A percentile compares a stretch with the other conserved stretches of the same genome.
Evolutionary conservation across 2,797 vertebrate species (phyloP).

Genomic region (Siniperca obscura): DNA sequence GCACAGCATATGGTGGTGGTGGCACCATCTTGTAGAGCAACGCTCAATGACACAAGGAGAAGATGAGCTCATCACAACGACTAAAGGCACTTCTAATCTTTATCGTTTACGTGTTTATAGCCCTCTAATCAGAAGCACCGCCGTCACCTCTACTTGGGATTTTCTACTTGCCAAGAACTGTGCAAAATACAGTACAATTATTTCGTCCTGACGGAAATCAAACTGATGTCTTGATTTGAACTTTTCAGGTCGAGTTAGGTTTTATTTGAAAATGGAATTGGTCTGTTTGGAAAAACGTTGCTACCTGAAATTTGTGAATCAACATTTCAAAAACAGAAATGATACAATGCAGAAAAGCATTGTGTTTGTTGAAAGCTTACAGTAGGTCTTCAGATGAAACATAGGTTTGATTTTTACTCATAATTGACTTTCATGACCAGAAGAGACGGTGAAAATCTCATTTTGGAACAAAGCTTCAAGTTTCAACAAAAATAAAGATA

Average conservation of each 20-base stretch:
- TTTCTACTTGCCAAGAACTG: conserved; percentile 69
- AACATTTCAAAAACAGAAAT: conserved; percentile 24
- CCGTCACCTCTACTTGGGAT: conserved; percentile 62
- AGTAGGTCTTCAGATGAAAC: conserved; percentile 7
- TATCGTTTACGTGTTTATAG: conserved; percentile 52
- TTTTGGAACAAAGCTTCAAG: conserved; percentile 28
- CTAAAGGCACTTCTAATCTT: conserved; percentile 80
- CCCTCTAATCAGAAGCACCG: conserved; percentile 69
- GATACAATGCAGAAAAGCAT: background rate
- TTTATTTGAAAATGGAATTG: conserved; percentile 28
- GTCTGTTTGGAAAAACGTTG: conserved; percentile 34
- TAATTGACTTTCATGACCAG: background rate
- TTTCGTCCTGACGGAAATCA: conserved; percentile 67
- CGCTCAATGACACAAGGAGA: conserved; percentile 49
- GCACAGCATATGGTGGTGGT: conserved; percentile 57
- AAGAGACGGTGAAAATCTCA: conserved; percentile 21
- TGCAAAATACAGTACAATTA: conserved; percentile 77
- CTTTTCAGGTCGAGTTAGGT: conserved; percentile 26
- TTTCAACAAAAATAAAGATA: conserved; percentile 34
- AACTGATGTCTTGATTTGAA: conserved; percentile 35
- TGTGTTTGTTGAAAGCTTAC: conserved; percentile 17
- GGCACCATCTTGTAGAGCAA: conserved; percentile 60
- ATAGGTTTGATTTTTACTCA: background rate
- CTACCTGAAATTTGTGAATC: conserved; percentile 46
- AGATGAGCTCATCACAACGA: conserved; percentile 61